Percentiles rank a stretch among this genome's conserved stretches.
phyloP scores from a whole-genome alignment of 2,888 invertebrate genomes.

The Pollenia labialis region DNA sequence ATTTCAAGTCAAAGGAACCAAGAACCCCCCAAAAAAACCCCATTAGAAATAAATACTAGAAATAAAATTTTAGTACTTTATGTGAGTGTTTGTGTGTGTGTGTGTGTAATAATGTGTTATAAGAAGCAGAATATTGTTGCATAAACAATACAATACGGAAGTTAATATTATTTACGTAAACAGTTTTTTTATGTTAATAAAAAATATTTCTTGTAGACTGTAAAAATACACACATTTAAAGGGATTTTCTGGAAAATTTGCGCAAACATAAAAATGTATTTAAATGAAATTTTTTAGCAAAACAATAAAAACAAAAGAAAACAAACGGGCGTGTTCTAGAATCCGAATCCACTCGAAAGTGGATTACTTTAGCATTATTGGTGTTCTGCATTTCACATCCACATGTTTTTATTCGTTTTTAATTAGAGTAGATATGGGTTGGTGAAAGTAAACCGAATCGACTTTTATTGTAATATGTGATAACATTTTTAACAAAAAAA shows the following conservation, averaged over 20 bases:
- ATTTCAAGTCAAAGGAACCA: neutral
- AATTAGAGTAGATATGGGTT: too few species aligned
- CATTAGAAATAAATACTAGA: constrained; percentile 46
- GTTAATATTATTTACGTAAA: constrained; percentile 53
- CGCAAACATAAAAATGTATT: neutral
- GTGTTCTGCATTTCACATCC: too few species aligned
- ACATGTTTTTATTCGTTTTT: too few species aligned
- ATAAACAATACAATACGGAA: constrained; percentile 43
- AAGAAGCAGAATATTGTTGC: neutral
- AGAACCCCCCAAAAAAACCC: constrained; percentile 3
- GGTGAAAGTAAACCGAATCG: too few species aligned
- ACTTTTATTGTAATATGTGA: too few species aligned
- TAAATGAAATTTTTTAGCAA: neutral
- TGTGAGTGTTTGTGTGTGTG: neutral
- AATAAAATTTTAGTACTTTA: constrained; percentile 36
- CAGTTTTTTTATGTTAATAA: constrained; percentile 55
- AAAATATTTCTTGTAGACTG: constrained; percentile 20
- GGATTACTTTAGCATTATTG: too few species aligned
- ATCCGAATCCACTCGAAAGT: too few species aligned
- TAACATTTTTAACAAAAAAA: too few species aligned
- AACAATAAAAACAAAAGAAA: neutral
- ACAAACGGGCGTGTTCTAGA: too few species aligned
- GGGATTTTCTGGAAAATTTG: constrained; percentile 11
- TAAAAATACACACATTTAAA: neutral
- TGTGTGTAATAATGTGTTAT: constrained; percentile 34